Base-by-base conservation (phyloP, 1,140 invertebrate genomes). In the Drosophila erecta region DNA sequence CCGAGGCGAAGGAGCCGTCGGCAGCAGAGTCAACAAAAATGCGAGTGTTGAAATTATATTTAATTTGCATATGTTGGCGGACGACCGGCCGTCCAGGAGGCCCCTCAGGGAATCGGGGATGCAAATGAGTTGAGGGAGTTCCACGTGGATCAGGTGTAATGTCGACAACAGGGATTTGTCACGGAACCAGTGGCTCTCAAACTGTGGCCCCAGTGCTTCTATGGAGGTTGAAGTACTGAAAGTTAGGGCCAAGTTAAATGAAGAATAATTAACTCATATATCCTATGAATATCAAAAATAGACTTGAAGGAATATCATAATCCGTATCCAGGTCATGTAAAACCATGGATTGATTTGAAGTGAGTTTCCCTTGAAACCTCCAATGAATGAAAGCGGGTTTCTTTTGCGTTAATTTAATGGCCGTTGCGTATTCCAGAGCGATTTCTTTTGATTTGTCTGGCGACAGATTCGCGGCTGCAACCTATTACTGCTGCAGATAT, bases 31-130 rank as follows among this genome's bases (percentile, higher is more conserved):
- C 72, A 77, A 86, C 76, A 76, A 77, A 75, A 89, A 73, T 76
- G 71, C 79, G 83, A 89, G 84, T 89, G 84, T 89, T 89, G 85
- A 89, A 89, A 89, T 89, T 89, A 80, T 84, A 89, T 89, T 84
- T 80, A 84, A 89, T 84, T 89, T 89, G 84, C 84, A 84, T 89
- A 71, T 79, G 71, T 57, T 70, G 55, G 69, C 65, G 70, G 76
- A 70, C 64, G 54, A 59, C 40, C 46, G 22, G 37, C 40, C 22
- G 54, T 20, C 30, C 55, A 57, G 30, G 24, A 54, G 37, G 49
- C 50, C 49, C 30, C 57, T 43, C n/a, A 14, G 66, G 20, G 64
- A 47, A 12, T 17, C 15, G 17, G n/a, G 27, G 47, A 66, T 83
- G 70, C 79, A 83, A 83, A 75, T 76, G 49, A 46, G 50, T 74